Conservation (phyloP, 2,797 vertebrate species). For the Orestias chungarensis region DNA sequence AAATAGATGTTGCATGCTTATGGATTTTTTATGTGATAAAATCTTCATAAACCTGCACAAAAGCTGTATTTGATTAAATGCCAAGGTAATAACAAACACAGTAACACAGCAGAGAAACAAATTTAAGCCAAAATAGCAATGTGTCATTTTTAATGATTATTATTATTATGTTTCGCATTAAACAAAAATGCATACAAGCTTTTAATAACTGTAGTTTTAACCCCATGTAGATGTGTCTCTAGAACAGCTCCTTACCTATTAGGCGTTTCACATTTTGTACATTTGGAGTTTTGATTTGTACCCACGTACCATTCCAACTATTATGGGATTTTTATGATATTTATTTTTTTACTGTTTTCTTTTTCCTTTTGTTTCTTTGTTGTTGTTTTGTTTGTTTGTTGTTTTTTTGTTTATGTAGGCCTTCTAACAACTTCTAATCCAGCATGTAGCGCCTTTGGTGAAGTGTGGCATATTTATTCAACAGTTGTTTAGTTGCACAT, state of each 20-base stretch:
- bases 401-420: background rate
- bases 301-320: background rate
- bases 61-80: background rate
- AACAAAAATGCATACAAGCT: background rate
- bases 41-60: too few relatives aligned
- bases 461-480: too few relatives aligned
- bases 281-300: background rate
- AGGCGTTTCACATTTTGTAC: background rate
- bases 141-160: too few relatives aligned
- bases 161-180: too few relatives aligned
- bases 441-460: background rate
- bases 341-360: background rate
- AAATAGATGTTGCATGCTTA: too few relatives aligned
- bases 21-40: too few relatives aligned
- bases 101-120: background rate
- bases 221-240: background rate
- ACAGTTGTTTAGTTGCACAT: background rate
- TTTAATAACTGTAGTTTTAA: background rate
- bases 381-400: too few relatives aligned
- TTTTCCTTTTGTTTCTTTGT: background rate
- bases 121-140: background rate
- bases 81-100: too few relatives aligned
- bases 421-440: background rate
- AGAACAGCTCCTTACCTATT: background rate
- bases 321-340: too few relatives aligned